Evolutionary conservation across 1,140 invertebrate genomes (phyloP).

Genomic region (Apis laboriosa): DNA sequence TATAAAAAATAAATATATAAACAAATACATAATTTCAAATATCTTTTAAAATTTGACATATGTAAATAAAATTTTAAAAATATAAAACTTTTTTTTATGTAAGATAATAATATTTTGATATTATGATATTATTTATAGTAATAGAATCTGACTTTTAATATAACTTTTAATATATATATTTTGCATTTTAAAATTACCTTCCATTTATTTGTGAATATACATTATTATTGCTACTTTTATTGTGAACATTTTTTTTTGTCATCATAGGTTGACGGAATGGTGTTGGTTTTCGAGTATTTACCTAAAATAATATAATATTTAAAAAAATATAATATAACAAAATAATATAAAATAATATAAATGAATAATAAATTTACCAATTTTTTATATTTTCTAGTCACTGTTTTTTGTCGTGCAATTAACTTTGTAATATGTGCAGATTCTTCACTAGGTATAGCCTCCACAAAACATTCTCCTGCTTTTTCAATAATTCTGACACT

Average conservation of each 20-base stretch:
- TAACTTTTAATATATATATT: background rate
- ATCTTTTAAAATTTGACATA: background rate
- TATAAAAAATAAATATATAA: constrained; percentile 1
- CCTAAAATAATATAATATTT: constrained; percentile 24
- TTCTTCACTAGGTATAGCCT: constrained; percentile 81
- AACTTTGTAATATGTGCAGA: constrained; percentile 83
- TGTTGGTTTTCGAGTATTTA: background rate
- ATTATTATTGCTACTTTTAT: constrained; percentile 4
- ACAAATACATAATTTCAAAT: background rate
- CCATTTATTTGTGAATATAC: constrained; percentile 8
- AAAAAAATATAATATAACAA: background rate
- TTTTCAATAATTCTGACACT: constrained; percentile 77
- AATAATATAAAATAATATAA: background rate
- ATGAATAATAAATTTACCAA: constrained; percentile 7
- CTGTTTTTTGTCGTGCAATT: constrained; percentile 82
- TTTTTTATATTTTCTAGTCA: constrained; percentile 30
- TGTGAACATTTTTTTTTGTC: background rate
- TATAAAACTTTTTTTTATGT: background rate
- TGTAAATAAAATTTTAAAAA: background rate
- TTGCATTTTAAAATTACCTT: constrained; percentile 27
- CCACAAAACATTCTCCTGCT: constrained; percentile 79
- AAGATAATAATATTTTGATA: background rate
- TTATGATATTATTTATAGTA: background rate
- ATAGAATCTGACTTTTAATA: too few species aligned
- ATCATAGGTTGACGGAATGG: constrained; percentile 9